Evolutionary conservation across 2,113 vertebrate species (phyloP).

Genomic region (Phyllostomus hastatus): DNA sequence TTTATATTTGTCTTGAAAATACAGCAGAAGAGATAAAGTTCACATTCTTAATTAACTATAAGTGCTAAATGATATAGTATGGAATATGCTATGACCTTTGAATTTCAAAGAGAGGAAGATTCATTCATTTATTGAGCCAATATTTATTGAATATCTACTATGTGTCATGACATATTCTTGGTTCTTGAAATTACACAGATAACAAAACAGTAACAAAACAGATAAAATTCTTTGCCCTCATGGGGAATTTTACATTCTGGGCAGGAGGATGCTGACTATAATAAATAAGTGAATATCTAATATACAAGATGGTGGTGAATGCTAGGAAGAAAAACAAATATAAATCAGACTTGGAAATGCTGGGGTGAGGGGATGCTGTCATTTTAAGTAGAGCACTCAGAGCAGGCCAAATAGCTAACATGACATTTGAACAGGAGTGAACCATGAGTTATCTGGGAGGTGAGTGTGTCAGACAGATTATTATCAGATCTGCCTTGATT

Average conservation of each 20-base stretch:
- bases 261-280: not conserved
- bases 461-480: not conserved
- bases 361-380: not conserved
- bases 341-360: not conserved
- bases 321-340: conserved; percentile 1
- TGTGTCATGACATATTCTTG: not conserved
- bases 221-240: not conserved
- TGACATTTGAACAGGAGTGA: not conserved
- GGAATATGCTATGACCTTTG: not conserved
- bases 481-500: not conserved
- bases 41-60: not conserved
- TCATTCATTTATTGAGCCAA: not conserved
- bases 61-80: not conserved
- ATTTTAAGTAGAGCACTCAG: not conserved
- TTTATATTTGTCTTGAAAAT: not conserved
- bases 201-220: not conserved
- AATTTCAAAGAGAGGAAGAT: not conserved
- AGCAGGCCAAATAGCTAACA: not conserved
- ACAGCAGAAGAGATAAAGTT: not conserved
- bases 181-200: not conserved
- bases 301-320: not conserved
- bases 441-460: not conserved
- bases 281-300: not conserved
- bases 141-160: not conserved
- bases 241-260: not conserved